Base-by-base conservation (phyloP, 1,140 invertebrate genomes). In the Leptinotarsa texana region DNA sequence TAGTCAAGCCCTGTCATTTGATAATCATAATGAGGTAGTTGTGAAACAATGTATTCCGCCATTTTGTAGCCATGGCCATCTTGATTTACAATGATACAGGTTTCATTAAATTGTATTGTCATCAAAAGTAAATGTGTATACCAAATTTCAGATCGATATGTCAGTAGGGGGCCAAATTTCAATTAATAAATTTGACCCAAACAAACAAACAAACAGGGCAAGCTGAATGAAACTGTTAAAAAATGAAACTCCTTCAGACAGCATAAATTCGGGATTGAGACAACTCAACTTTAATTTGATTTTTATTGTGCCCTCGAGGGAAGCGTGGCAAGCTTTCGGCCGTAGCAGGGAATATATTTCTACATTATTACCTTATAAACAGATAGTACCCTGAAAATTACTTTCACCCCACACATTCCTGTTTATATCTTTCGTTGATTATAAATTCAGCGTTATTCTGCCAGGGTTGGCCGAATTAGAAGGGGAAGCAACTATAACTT, bases 261-360 rank as follows among this genome's bases (percentile, higher is more conserved):
- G 33, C 67, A 69, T 21, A 24, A 69, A 69, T 24, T 69, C 17
- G 17, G 42, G 17, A 33, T 47, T 33, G 76, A 63, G 76, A 67
- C 76, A 74, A 63, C 42, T 74, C 74, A 51, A 72, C 68, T 77
- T 77, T 77, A 77, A 77, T 77, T 77, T 72, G 76, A 77, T 77
- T 74, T 74, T 77, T 77, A 77, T 68, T 63, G 48, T 22, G 15
- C 76, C 69, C 76, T 21, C n/a, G 76, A 62, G 76, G 67, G 72
- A 74, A 72, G 70, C 67, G 73, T 42, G 73, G 76, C 72, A 74
- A 72, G 72, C 73, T 68, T 69, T 57, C 33, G n/a, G 63, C 11
- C 63, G 63, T 63, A 63, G 74, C 74, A 70, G 72, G 76, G 73
- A 42, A 77, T 77, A 77, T 77, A 63, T 77, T 77, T 77, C 76